Evolutionary conservation across 2,888 invertebrate genomes (phyloP), one percentile per base, ranked within the genome.

Genomic region (Vesta saturnalis): DNA sequence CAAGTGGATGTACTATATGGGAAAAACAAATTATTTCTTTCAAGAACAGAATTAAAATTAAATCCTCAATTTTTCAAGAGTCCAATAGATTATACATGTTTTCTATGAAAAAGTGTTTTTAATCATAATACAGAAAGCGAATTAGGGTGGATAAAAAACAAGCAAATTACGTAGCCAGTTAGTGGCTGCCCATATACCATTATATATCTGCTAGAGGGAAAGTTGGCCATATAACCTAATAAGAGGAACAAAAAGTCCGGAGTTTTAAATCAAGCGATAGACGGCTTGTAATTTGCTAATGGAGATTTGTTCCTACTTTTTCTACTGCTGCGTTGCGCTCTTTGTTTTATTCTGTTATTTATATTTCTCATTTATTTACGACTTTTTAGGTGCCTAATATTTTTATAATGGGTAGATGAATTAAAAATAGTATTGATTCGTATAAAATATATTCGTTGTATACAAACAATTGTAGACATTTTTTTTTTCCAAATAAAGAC

Each of bases 201-300:
- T 76, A 69, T 72, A 66, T 76, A 76, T 71, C 64, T 67, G 67
- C 60, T 72, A 60, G 30, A 63, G 63, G 63, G 64, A 63, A 73
- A 70, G 71, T 70, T 71, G 69, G 69, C 70, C 67, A 66, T 70
- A 65, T 75, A 75, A 75, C 72, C 71, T 73, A 74, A 75, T 75
- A 73, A 75, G 73, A 65, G 67, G 63, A 71, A 67, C 72, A 69
- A 72, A 74, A 74, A 75, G 69, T 73, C 64, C 69, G 61, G 61
- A 64, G 73, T 72, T 76, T 74, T 80, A 79, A 78, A 80, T 80
- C 79, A 81, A 77, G 77, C 77, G 76, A 80, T 79, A 75, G 76
- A 77, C 75, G 73, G 78, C 79, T 80, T 78, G 78, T 79, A 81
- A 81, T 81, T 81, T 81, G 77, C 80, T 81, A 81, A 81, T 81